Evolutionary conservation across 2,113 vertebrate genomes (phyloP).

Genomic region (Plotosus lineatus): DNA sequence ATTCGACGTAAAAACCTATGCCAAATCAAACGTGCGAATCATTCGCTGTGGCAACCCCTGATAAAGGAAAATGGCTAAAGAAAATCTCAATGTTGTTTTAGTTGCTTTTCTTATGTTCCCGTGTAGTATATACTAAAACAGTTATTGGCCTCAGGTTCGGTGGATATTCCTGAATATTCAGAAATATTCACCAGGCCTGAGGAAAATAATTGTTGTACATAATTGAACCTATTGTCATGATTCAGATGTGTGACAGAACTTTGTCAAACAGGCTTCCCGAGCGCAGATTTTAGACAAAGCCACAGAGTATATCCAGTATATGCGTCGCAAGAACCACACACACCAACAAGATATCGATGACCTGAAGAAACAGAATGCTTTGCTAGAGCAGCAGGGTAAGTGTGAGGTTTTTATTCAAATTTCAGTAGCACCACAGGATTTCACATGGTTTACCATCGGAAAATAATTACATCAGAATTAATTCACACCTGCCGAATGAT

Average conservation of each 20-base stretch:
- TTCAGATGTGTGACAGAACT: conserved; percentile 70
- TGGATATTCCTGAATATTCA: too few species aligned
- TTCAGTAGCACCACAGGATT: neutral
- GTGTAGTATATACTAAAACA: too few species aligned
- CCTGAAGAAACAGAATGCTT: conserved; percentile 95
- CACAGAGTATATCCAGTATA: conserved; percentile 99
- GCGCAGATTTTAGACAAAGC: conserved; percentile 99
- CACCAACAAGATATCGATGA: conserved; percentile 99
- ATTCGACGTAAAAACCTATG: too few species aligned
- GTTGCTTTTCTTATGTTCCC: too few species aligned
- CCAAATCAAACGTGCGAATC: too few species aligned
- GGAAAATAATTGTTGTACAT: too few species aligned
- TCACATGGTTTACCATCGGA: neutral
- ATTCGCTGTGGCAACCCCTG: too few species aligned
- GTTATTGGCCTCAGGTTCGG: too few species aligned
- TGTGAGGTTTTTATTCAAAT: neutral
- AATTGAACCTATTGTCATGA: conserved; percentile 59
- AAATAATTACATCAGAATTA: neutral
- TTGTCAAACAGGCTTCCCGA: conserved; percentile 92
- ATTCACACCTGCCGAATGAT: neutral
- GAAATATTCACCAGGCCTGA: too few species aligned
- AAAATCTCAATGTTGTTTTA: too few species aligned
- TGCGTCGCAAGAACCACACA: conserved; percentile 99
- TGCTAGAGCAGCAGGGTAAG: conserved; percentile 97
- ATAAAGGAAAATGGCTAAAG: too few species aligned